Conservation (phyloP, 2,888 invertebrate species). For the Sinelater perroti region DNA sequence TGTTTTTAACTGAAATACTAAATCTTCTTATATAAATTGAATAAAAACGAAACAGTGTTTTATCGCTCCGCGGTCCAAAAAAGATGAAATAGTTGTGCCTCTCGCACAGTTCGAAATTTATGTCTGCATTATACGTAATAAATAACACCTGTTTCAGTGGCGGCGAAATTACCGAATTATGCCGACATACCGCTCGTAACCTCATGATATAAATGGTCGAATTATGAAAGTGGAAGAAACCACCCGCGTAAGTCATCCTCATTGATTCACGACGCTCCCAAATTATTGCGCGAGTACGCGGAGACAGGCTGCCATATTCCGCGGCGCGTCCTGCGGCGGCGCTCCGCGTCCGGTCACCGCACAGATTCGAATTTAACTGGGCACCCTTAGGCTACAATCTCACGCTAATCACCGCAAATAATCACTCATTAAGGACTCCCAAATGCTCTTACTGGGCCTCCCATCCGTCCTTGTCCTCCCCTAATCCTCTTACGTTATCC, state of each 20-base stretch:
- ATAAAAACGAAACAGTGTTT: slow-evolving; percentile 33
- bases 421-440: slow-evolving; percentile 41
- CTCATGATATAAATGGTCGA: slow-evolving; percentile 36
- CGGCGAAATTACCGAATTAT: slow-evolving; percentile 40
- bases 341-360: slow-evolving; percentile 4
- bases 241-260: slow-evolving; percentile 33
- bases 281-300: slow-evolving; percentile 31
- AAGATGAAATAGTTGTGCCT: slow-evolving; percentile 39
- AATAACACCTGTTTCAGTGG: slow-evolving; percentile 42
- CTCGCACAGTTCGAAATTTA: slow-evolving; percentile 39
- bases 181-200: slow-evolving; percentile 34
- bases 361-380: slow-evolving; percentile 35
- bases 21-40: no score
- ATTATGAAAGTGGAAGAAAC: slow-evolving; percentile 35
- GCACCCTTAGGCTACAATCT: slow-evolving; percentile 37
- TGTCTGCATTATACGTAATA: slow-evolving; percentile 40
- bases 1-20: no score
- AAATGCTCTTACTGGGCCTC: slow-evolving; percentile 38
- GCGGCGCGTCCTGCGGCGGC: background rate
- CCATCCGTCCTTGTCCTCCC: slow-evolving; percentile 33
- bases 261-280: slow-evolving; percentile 31
- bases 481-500: slow-evolving; percentile 32
- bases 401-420: slow-evolving; percentile 41
- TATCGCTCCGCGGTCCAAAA: slow-evolving; percentile 33
- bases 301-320: slow-evolving; percentile 23